These are phyloP conservation scores for Ptiloglossa arizonensis DNA, from an alignment of 1,140 invertebrate species.

Conservation along the genomic window DNA sequence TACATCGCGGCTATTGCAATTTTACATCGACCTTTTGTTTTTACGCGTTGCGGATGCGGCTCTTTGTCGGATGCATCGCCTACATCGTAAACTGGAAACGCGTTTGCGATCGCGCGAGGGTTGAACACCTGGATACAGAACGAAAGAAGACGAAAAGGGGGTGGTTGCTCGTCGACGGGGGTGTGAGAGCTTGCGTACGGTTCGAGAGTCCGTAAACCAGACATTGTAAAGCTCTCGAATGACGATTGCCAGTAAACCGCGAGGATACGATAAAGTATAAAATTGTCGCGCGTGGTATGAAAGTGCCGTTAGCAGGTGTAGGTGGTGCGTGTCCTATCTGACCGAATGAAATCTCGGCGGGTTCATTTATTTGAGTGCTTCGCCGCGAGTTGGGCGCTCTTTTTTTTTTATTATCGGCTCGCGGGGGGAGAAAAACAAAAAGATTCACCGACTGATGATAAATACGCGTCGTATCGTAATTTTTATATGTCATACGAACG, in stretches of 20 bases:
- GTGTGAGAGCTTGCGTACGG: background rate
- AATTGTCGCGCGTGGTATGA: constrained; percentile 39
- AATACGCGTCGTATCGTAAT: background rate
- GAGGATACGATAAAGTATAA: constrained; percentile 52
- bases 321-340: constrained; percentile 41
- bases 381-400: background rate
- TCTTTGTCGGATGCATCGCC: constrained; percentile 40
- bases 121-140: background rate
- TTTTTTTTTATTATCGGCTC: constrained; percentile 28
- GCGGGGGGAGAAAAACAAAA: background rate
- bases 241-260: constrained; percentile 67
- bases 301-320: constrained; percentile 42
- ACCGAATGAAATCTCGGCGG: constrained; percentile 49
- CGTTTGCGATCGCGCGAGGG: background rate
- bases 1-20: constrained; percentile 27
- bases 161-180: background rate
- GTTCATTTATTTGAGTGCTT: constrained; percentile 64
- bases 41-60: constrained; percentile 23
- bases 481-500: no score
- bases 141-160: constrained; percentile 3
- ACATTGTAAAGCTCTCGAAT: constrained; percentile 75
- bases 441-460: constrained; percentile 1
- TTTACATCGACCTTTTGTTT: constrained; percentile 39
- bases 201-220: constrained; percentile 67
- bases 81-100: constrained; percentile 58